Evolutionary conservation across 1,140 invertebrate species (phyloP).

Genomic region (Drosophila saltans): DNA sequence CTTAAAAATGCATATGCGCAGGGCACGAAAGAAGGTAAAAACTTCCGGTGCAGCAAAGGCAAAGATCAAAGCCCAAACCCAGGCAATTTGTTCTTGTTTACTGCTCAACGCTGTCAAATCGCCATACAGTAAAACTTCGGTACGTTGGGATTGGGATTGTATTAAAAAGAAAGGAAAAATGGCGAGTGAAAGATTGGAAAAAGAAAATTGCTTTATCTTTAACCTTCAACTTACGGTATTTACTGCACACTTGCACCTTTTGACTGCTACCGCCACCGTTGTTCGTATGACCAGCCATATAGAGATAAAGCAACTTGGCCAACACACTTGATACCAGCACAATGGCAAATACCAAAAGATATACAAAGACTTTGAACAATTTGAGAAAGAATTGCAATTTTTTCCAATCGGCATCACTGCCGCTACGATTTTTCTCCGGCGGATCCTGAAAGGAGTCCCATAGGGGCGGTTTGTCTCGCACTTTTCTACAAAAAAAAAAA

Average conservation of each 20-base stretch:
- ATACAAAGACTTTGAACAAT: conserved; percentile 92
- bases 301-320: conserved; percentile 92
- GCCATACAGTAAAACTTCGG: conserved; percentile 46
- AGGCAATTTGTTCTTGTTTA: conserved; percentile 91
- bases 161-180: no score
- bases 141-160: no score
- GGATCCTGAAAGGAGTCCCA: conserved; percentile 87
- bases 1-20: conserved; percentile 95
- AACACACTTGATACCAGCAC: conserved; percentile 91
- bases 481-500: conserved; percentile 41
- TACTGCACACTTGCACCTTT: conserved; percentile 90
- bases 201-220: conserved; percentile 13
- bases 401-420: conserved; percentile 93
- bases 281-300: conserved; percentile 94
- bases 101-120: conserved; percentile 47
- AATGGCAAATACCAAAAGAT: conserved; percentile 91
- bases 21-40: conserved; percentile 91
- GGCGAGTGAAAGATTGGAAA: neutral
- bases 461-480: conserved; percentile 54
- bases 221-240: conserved; percentile 62
- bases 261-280: conserved; percentile 85
- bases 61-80: conserved; percentile 95
- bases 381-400: conserved; percentile 93
- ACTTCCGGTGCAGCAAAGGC: conserved; percentile 93
- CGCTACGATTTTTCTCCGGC: conserved; percentile 92